Evolutionary conservation across 2,888 invertebrate species (phyloP).

Genomic region (Gastrophysa polygoni): DNA sequence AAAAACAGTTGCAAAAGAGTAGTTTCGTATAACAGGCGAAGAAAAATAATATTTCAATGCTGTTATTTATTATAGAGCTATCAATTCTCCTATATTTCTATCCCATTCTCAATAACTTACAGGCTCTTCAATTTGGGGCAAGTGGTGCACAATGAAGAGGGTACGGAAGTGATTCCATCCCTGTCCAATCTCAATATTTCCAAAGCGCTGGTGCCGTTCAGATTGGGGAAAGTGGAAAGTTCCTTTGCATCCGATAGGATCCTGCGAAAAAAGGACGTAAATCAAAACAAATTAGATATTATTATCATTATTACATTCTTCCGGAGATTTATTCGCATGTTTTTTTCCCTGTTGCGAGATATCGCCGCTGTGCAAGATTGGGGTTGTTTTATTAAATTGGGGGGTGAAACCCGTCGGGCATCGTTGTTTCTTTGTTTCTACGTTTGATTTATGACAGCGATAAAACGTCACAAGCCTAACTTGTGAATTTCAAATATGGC

Average conservation of each 20-base stretch:
- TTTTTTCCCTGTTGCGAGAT: conserved; percentile 24
- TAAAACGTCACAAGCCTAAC: background rate
- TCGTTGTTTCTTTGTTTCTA: conserved; percentile 2
- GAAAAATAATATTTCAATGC: too few relatives aligned
- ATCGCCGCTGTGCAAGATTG: conserved; percentile 20
- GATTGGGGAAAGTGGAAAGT: conserved; percentile 79
- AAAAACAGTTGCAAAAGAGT: too few relatives aligned
- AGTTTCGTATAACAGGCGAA: too few relatives aligned
- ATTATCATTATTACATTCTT: conserved; percentile 34
- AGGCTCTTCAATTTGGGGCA: conserved; percentile 82
- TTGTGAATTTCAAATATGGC: too few relatives aligned
- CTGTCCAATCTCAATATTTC: conserved; percentile 84
- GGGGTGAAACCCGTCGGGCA: background rate
- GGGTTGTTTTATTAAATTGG: conserved; percentile 17
- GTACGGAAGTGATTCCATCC: conserved; percentile 75
- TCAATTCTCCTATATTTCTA: too few relatives aligned
- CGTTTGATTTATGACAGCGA: background rate
- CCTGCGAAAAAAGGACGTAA: conserved; percentile 60
- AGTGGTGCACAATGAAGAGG: conserved; percentile 74
- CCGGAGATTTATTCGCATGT: conserved; percentile 31
- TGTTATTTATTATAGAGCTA: too few relatives aligned
- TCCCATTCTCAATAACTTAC: conserved; percentile 65
- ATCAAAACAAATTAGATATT: conserved; percentile 39
- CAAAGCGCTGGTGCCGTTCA: conserved; percentile 79
- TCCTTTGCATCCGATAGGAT: conserved; percentile 85